Base-by-base conservation (phyloP, 1,140 invertebrate genomes). In the Drosophila ambigua region DNA sequence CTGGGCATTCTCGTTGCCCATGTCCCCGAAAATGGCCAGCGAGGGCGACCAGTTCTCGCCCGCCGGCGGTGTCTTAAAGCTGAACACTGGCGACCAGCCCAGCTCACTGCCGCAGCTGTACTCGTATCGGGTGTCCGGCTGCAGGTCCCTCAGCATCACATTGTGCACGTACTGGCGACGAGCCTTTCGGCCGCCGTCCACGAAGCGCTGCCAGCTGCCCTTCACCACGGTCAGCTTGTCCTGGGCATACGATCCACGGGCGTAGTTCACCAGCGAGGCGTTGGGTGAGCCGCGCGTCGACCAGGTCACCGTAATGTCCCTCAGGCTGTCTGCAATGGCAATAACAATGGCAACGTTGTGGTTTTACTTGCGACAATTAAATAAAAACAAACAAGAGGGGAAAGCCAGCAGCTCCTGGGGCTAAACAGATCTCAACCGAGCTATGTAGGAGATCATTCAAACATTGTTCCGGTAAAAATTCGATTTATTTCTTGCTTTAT, bases 261-360 rank as follows among this genome's bases (percentile, higher is more conserved):
- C 97, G 93, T 96, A 98, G 89, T 96, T 94, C 2, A 98, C 97
- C 24, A 95, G 75, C 0, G 97, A 96, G 67, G 94, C 92, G 7
- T 93, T 87, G 1, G 97, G 96, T 49, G 95, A 92, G 78, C 95
- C 93, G 57, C 94, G 94, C n/a, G 98, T 99, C 0, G 95, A 96
- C 98, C 98, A 99, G 52, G 97, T 98, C 1, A 98, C 95, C 20
- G 97, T 93, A 92, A 98, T 96, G 57, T 97, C 93, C 60, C 92
- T 93, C 20, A 94, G 93, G 69, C 93, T 93, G 67, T 95, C 95
- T 95, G 62, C 7, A 84, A 77, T 5, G 28, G 39, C 11, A 23
- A n/a, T 39, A 8, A 11, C 8, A 31, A 31, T 31, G 1, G n/a
- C 7, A 31, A 5, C 2, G 20, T 35, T 49, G 2, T n/a, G 23